Evolutionary conservation across 2,113 vertebrate genomes (phyloP), one percentile per base, ranked within the genome.

Genomic region (Trinectes maculatus): DNA sequence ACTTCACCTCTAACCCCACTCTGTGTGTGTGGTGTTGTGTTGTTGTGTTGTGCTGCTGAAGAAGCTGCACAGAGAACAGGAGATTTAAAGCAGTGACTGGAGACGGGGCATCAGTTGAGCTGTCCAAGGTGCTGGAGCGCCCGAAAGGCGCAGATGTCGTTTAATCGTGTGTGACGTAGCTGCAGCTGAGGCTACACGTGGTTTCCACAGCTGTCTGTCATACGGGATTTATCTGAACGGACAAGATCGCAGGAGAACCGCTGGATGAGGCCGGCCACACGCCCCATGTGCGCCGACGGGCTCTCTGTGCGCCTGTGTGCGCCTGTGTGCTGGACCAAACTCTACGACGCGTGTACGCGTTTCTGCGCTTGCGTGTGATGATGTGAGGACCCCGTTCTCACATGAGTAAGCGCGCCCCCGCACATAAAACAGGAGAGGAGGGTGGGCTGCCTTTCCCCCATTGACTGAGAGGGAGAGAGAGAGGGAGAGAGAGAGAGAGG

Each of bases 361-460:
- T 2, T 11, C 34, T 24, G 39, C 29, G 8, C n/a, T n/a, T 51
- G 60, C 40, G 44, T 63, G 57, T 48, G 71, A 71, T 40, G 78
- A 49, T 61, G n/a, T n/a, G 3, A 79, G 57, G 55, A 76, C 52
- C 77, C 66, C 63, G n/a, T 65, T 66, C 75, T 80, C 84, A 87
- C 59, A 61, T 55, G 84, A 89, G 83, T 85, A 84, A 84, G 73
- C 79, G 75, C 76, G 66, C 61, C 70, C 74, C 79, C 58, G 75
- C 67, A 72, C 43, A 79, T 62, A 63, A 63, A 60, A n/a, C n/a
- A 10, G 13, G 40, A 53, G 47, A 77, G 64, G 36, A 62, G 62
- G n/a, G 53, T 71, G 84, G 74, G 72, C 76, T 85, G 76, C 74
- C 65, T 75, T 79, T 79, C 70, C 82, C 87, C 83, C 87, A 89